phyloP scores from a whole-genome alignment of 92 coral and sea anemone species.

The Porites evermanni region DNA sequence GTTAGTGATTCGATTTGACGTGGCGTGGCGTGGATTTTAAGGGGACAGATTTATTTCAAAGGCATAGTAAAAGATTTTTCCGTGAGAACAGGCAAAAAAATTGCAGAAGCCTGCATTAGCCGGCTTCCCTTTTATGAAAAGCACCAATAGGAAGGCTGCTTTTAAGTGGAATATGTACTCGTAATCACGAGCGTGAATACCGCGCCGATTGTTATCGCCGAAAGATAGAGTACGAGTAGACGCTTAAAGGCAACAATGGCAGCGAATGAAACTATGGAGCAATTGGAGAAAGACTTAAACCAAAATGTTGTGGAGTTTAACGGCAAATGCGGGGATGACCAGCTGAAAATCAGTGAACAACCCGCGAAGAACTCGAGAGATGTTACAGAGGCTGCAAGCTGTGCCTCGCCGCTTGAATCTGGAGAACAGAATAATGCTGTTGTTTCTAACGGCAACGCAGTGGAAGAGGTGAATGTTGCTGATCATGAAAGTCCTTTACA shows the following conservation, averaged over 20 bases:
- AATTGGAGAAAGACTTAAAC: conserved; percentile 9
- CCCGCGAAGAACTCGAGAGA: conserved; percentile 5
- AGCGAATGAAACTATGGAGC: neutral
- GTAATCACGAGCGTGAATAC: conserved; percentile 38
- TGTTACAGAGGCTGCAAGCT: neutral
- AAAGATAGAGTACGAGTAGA: neutral
- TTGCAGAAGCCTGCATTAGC: conserved; percentile 23
- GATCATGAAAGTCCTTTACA: conserved; percentile 5
- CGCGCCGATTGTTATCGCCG: conserved; percentile 33
- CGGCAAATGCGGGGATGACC: conserved; percentile 11
- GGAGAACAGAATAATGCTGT: conserved; percentile 2
- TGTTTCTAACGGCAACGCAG: conserved; percentile 8
- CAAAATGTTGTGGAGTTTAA: neutral
- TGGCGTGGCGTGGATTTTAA: neutral
- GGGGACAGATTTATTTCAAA: neutral
- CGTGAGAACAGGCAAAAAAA: neutral
- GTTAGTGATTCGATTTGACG: neutral
- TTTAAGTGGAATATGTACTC: conserved; percentile 48
- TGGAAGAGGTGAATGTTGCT: neutral
- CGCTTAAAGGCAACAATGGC: conserved; percentile 10
- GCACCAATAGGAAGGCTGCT: conserved; percentile 46
- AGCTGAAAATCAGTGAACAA: neutral
- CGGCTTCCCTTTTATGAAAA: conserved; percentile 41
- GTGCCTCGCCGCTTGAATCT: neutral
- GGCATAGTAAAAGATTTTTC: neutral